Conservation (phyloP, 2,797 vertebrate genomes). For the Anomalospiza imberbis region DNA sequence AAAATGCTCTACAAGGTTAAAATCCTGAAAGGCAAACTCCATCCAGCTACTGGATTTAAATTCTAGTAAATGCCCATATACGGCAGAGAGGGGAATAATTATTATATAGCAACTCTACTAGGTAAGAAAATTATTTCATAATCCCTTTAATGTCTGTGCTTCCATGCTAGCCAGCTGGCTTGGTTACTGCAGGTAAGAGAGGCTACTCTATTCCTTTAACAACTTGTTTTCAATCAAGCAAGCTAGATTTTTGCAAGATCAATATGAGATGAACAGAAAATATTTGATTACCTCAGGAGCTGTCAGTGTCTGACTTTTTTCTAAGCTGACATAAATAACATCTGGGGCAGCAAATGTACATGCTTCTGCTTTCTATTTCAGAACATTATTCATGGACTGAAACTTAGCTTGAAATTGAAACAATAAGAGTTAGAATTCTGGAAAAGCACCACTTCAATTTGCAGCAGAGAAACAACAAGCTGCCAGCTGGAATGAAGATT, state of each 20-base stretch:
- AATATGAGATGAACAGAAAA: constrained; percentile 28
- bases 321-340: background rate
- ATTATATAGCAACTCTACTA: background rate
- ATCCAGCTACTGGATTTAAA: background rate
- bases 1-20: background rate
- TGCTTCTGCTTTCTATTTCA: background rate
- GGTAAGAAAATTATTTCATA: background rate
- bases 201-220: background rate
- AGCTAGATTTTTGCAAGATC: background rate
- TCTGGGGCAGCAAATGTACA: background rate
- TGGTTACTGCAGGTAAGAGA: background rate
- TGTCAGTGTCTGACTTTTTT: background rate
- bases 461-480: background rate
- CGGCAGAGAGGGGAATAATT: background rate
- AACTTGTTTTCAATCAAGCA: background rate
- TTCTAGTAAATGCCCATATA: background rate
- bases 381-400: background rate
- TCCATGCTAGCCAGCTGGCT: background rate
- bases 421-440: constrained; percentile 16
- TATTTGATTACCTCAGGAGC: background rate
- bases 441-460: background rate
- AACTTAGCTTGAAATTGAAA: constrained; percentile 23
- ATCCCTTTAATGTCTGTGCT: background rate
- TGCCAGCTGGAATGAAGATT: constrained; percentile 13
- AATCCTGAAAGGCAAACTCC: background rate